A percentile compares a stretch with the other conserved stretches of the same genome.
Evolutionary conservation across 1,140 invertebrate species (phyloP).

Genomic region (Bombus superbus): DNA sequence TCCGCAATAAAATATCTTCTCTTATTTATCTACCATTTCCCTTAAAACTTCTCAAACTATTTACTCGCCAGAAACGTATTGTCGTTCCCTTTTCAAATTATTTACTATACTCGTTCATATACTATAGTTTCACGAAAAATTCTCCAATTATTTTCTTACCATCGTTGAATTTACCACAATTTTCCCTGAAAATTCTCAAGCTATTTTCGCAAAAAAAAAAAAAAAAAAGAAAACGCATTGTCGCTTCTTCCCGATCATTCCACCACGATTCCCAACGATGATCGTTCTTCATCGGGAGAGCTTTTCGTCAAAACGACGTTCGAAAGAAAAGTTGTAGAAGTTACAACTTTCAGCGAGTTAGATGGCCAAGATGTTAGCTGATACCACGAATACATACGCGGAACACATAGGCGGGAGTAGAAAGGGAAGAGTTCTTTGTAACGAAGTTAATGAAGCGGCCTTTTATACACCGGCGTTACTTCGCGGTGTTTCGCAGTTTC

Average conservation of each 20-base stretch:
- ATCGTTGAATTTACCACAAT: no score
- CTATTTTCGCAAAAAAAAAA: no score
- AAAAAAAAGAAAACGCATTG: no score
- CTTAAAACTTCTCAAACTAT: neutral
- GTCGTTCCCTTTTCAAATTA: no score
- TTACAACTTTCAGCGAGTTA: neutral
- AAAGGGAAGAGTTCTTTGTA: slow-evolving; percentile 5
- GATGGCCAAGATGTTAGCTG: no score
- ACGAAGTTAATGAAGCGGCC: slow-evolving; percentile 30
- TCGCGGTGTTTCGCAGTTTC: slow-evolving; percentile 22
- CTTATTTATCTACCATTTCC: neutral
- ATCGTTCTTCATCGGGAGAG: neutral
- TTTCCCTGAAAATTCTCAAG: neutral
- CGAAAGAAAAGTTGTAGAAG: neutral
- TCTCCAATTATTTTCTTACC: no score
- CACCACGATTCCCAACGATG: no score
- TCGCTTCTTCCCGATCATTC: neutral
- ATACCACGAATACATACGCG: neutral
- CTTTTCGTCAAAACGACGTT: neutral
- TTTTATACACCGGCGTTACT: slow-evolving; percentile 4
- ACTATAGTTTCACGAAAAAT: no score
- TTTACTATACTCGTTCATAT: no score
- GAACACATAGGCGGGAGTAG: no score
- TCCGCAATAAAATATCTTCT: no score
- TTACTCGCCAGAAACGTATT: no score